These are phyloP conservation scores for Apantesis nais DNA, from an alignment of 2,888 invertebrate genomes.

Conservation along the genomic window DNA sequence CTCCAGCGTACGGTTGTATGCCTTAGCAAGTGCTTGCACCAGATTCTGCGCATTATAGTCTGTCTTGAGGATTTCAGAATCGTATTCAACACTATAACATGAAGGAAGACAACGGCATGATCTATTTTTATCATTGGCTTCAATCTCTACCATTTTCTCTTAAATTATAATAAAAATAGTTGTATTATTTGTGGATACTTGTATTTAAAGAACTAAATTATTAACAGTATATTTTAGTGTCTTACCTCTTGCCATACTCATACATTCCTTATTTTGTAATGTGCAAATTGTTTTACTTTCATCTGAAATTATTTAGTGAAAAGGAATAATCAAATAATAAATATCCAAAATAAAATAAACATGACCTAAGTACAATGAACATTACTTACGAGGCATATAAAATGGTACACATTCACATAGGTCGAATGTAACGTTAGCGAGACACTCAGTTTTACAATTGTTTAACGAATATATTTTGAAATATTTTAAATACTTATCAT, in stretches of 20 bases:
- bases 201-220: neutral
- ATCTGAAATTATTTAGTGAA: constrained; percentile 17
- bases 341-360: neutral
- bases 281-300: constrained; percentile 28
- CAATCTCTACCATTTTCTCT: constrained; percentile 34
- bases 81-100: constrained; percentile 87
- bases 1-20: too few species aligned
- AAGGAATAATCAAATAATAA: neutral
- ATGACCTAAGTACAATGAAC: neutral
- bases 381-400: constrained; percentile 63
- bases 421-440: constrained; percentile 53
- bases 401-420: constrained; percentile 57
- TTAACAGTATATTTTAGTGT: neutral
- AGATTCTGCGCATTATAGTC: too few species aligned
- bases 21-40: too few species aligned
- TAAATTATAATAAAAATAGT: constrained; percentile 14
- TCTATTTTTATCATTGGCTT: neutral
- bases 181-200: neutral
- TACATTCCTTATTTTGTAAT: neutral
- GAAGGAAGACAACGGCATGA: constrained; percentile 51
- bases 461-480: constrained; percentile 59
- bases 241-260: constrained; percentile 25
- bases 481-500: constrained; percentile 54
- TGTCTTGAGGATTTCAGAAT: constrained; percentile 88
- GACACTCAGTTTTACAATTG: constrained; percentile 64